Evolutionary conservation across 2,797 vertebrate species (phyloP), one percentile per base, ranked within the genome.

Genomic region (Pitangus sulphuratus): DNA sequence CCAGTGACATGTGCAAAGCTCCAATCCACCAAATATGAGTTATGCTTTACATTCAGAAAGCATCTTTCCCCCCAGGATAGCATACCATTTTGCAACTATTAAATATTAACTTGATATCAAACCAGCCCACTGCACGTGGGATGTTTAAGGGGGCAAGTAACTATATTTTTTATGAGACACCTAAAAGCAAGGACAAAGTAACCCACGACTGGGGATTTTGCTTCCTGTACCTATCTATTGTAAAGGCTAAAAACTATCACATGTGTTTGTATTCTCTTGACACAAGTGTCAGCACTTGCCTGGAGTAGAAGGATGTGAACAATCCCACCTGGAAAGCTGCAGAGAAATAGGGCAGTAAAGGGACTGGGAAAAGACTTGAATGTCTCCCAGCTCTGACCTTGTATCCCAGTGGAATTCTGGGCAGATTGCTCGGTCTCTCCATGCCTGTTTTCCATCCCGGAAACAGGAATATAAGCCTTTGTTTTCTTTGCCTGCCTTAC

Each of bases 61-160:
- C 33, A 79, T 86, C 60, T 64, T 81, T 86, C 71, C 90, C 90
- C 84, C 33, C 44, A 51, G 71, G 72, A 88, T 8, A 80, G 28
- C 71, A 90, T 8, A 69, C 4, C 51, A 82, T 87, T 93, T 96
- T 89, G 15, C 25, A 82, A 42, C 56, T 89, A 61, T 75, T 87
- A 88, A 92, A 85, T 95, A 94, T 93, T 94, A 92, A 87, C 61
- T 53, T 35, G 18, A 31, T 89, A 56, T 56, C 71, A 65, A 70
- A 51, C 33, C 21, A 61, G 16, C 17, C 62, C 21, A 18, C n/a
- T 80, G 39, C n/a, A 31, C 10, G 24, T 37, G 22, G 21, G 30
- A 82, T 75, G 17, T 31, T 42, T 40, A 35, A 84, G 20, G 21
- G 33, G 22, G 19, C 1, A 2, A 62, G 47, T 24, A 58, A 74